Percentiles rank a stretch among this genome's conserved stretches.
Evolutionary conservation across 2,797 vertebrate species (phyloP).

Genomic region (Sylvilagus floridanus): DNA sequence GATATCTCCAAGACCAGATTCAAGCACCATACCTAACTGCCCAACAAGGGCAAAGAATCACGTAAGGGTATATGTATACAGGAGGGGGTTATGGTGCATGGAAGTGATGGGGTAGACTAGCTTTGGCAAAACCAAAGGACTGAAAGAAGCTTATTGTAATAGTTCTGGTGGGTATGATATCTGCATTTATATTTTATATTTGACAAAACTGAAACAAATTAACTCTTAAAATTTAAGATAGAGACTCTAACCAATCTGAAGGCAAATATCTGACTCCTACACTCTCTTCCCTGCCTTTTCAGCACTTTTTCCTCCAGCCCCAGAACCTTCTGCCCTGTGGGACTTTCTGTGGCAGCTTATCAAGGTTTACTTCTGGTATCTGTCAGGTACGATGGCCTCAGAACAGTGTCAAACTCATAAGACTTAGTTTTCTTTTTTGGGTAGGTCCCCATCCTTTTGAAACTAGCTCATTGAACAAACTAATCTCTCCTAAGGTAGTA

Average conservation of each 20-base stretch:
- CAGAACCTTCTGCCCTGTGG: neutral
- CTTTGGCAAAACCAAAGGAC: conserved; percentile 14
- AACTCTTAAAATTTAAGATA: conserved; percentile 11
- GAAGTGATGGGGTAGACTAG: neutral
- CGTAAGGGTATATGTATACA: neutral
- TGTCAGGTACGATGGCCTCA: neutral
- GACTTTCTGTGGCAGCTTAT: neutral
- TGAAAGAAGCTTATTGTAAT: neutral
- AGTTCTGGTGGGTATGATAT: neutral
- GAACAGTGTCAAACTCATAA: conserved; percentile 11
- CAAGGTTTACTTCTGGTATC: neutral
- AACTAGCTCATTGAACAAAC: conserved; percentile 12
- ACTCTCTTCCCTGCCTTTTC: neutral
- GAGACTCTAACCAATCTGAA: neutral
- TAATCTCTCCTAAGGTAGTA: neutral
- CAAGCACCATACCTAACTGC: neutral
- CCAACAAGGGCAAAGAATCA: neutral
- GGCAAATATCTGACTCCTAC: neutral
- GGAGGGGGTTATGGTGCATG: no score
- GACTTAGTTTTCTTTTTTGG: neutral
- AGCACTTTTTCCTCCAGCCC: neutral
- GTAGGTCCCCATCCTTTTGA: neutral
- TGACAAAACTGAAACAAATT: conserved; percentile 21
- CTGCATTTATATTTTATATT: conserved; percentile 46
- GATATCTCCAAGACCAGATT: neutral